Evolutionary conservation across 2,113 vertebrate genomes (phyloP), one percentile per base, ranked within the genome.

Genomic region (Malurus elegans): DNA sequence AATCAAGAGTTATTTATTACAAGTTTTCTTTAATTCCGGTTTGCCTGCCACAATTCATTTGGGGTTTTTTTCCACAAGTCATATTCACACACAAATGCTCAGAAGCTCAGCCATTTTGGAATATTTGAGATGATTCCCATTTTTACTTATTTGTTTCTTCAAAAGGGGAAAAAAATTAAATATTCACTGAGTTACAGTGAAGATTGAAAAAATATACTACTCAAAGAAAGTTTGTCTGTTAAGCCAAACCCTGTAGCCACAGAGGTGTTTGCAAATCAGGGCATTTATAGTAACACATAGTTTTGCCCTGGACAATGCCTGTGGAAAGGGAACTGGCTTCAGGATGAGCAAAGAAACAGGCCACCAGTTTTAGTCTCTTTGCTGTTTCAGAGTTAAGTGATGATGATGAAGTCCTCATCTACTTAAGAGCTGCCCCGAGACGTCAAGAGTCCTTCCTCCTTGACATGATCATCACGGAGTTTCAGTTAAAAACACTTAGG

Each of bases 1-100:
- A 93, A 96, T 95, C 88, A 93, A 60, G 82, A 92, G 45, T 83
- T 80, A 88, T 82, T 95, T 91, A 85, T 88, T 88, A 51, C 69
- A 74, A 88, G 61, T 62, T 86, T 90, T 75, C 90, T 90, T 76
- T 90, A 50, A 82, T 95, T 83, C 71, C 3, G 2, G 44, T 73
- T 92, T 45, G 67, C 61, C 82, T 78, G 88, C 73, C 93, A 94
- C 83, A 79, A 85, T 90, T 76, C 85, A 80, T 86, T 66, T 34
- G 42, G 60, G 67, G 40, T 93, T 76, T 95, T 88, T 79, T 88
- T 88, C 79, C 65, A 47, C 38, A 86, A 83, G 88, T 73, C 86
- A 88, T 75, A 93, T 76, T 42, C 64, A 45, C 9, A 47, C n/a
- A 64, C 18, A 72, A 95, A 66, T 2, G 14, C 53, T 91, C 84